Conservation (phyloP, 2,113 vertebrate species). For the Anoplopoma fimbria region DNA sequence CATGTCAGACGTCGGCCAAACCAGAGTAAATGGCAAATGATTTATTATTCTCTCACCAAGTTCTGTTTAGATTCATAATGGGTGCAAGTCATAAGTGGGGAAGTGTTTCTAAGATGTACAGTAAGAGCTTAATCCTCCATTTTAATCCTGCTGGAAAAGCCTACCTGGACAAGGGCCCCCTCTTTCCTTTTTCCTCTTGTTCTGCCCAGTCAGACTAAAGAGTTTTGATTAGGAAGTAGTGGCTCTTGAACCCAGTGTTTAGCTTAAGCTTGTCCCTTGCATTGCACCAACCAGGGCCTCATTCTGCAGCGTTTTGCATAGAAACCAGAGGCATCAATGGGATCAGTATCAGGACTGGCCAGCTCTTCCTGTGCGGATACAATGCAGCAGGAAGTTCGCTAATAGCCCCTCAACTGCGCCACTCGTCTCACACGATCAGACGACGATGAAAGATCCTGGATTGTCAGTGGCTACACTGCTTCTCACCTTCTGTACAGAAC, state of each 20-base stretch:
- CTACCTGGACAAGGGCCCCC: constrained; percentile 63
- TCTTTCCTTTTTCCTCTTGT: constrained; percentile 75
- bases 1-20: neutral
- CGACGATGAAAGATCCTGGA: constrained; percentile 43
- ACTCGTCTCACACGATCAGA: constrained; percentile 56
- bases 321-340: constrained; percentile 67
- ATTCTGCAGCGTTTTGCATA: constrained; percentile 59
- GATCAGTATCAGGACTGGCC: constrained; percentile 82
- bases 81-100: constrained; percentile 26
- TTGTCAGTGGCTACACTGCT: constrained; percentile 42
- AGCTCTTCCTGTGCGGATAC: constrained; percentile 85
- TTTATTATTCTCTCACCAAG: constrained; percentile 40
- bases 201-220: constrained; percentile 63
- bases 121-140: constrained; percentile 37
- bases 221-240: constrained; percentile 80
- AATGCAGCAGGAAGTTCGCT: constrained; percentile 82
- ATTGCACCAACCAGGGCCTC: constrained; percentile 51
- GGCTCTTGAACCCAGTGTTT: constrained; percentile 73
- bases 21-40: constrained; percentile 38
- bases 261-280: constrained; percentile 46
- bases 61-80: constrained; percentile 45
- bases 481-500: constrained; percentile 21
- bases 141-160: constrained; percentile 45
- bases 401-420: constrained; percentile 71
- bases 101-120: constrained; percentile 46